Percentiles rank a stretch among this genome's conserved stretches.
Conservation (phyloP, 2,888 invertebrate species). For the Esperia sulphurella region DNA sequence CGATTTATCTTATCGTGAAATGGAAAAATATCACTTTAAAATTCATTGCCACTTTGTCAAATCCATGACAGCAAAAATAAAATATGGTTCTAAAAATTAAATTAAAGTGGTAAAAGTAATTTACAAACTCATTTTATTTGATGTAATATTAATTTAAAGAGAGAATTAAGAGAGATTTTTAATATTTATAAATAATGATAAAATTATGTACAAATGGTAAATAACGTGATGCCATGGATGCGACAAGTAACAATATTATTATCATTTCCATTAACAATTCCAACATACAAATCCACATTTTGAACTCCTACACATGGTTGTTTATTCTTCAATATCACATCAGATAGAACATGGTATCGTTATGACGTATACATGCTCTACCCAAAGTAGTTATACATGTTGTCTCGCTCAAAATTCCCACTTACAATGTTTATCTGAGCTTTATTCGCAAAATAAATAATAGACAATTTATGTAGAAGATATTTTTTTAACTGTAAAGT, state of each 20-base stretch:
- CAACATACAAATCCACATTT: slow-evolving; percentile 54
- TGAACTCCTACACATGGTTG: slow-evolving; percentile 21
- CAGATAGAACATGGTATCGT: too few species aligned
- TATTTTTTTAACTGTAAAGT: too few species aligned
- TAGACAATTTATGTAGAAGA: too few species aligned
- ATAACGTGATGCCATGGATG: slow-evolving; percentile 36
- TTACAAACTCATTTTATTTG: slow-evolving; percentile 33
- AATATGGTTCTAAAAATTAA: slow-evolving; percentile 28
- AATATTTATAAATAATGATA: slow-evolving; percentile 46
- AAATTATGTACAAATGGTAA: slow-evolving; percentile 51
- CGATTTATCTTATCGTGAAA: slow-evolving; percentile 35
- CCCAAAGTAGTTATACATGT: too few species aligned
- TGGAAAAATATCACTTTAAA: slow-evolving; percentile 62
- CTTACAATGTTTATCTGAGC: too few species aligned
- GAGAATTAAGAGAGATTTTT: too few species aligned
- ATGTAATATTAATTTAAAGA: slow-evolving; percentile 25
- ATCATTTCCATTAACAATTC: slow-evolving; percentile 36
- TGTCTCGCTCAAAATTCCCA: too few species aligned
- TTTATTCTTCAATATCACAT: too few species aligned
- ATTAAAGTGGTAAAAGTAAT: slow-evolving; percentile 15
- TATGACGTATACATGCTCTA: too few species aligned
- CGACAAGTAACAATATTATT: slow-evolving; percentile 26
- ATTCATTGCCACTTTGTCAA: slow-evolving; percentile 34
- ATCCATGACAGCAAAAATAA: slow-evolving; percentile 35
- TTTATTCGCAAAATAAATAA: too few species aligned